Conservation (phyloP, 2,888 invertebrate genomes). For the Tholera decimalis region DNA sequence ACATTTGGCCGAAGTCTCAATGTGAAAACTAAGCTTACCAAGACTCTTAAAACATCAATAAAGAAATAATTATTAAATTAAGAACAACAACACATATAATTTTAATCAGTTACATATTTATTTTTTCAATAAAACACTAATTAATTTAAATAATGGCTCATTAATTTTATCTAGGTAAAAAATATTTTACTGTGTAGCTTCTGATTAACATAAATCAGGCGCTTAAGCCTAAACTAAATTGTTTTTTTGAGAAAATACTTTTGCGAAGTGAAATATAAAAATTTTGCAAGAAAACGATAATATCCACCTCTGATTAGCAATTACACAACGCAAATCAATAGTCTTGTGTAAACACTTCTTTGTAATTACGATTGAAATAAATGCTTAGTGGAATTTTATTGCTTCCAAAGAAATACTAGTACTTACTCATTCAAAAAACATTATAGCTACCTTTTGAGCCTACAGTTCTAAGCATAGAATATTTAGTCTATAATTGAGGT, state of each 20-base stretch:
- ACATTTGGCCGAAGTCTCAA: background rate
- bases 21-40: no score
- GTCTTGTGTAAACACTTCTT: constrained; percentile 61
- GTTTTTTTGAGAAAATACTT: constrained; percentile 5
- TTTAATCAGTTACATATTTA: background rate
- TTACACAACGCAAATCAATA: constrained; percentile 53
- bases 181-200: background rate
- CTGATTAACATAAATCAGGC: background rate
- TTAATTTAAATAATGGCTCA: background rate
- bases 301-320: constrained; percentile 54
- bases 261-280: constrained; percentile 8
- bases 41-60: background rate
- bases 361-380: no score
- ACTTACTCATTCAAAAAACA: background rate
- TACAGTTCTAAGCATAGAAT: background rate
- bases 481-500: background rate
- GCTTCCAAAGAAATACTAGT: background rate
- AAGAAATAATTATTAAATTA: background rate
- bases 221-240: background rate
- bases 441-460: background rate
- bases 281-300: constrained; percentile 32
- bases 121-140: no score
- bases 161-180: background rate
- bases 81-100: background rate
- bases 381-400: background rate